phyloP scores from a whole-genome alignment of 2,888 invertebrate species.

The Drosophila phalerata region DNA sequence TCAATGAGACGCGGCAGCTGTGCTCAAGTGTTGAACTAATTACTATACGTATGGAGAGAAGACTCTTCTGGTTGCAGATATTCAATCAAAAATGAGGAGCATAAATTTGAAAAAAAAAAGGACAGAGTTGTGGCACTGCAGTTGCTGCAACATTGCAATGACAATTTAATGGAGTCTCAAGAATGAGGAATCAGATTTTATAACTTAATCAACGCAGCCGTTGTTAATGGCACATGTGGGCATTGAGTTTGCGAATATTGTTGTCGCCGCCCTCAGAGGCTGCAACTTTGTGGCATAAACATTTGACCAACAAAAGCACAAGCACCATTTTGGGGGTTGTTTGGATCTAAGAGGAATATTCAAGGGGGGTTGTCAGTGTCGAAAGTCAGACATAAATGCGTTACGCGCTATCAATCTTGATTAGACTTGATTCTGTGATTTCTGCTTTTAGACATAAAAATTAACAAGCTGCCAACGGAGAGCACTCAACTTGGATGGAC shows the following conservation, averaged over 20 bases:
- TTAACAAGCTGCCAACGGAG: conserved; percentile 63
- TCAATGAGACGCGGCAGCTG: conserved; percentile 66
- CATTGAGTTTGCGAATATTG: conserved; percentile 39
- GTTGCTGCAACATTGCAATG: conserved; percentile 13
- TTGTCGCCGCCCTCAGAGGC: conserved; percentile 50
- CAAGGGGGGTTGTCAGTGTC: conserved; percentile 42
- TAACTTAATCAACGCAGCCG: conserved; percentile 79
- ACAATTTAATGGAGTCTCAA: conserved; percentile 44
- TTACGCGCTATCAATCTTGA: conserved; percentile 86
- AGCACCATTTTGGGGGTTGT: conserved; percentile 48
- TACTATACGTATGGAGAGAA: conserved; percentile 25
- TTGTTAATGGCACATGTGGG: conserved; percentile 79
- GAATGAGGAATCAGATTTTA: conserved; percentile 60
- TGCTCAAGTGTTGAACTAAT: conserved; percentile 60
- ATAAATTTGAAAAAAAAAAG: not conserved
- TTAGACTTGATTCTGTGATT: conserved; percentile 83
- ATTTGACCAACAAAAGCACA: conserved; percentile 73
- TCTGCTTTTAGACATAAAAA: conserved; percentile 75
- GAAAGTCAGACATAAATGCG: conserved; percentile 79
- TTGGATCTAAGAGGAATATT: not conserved
- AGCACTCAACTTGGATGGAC: conserved; percentile 61
- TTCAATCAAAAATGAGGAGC: not conserved
- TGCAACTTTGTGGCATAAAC: conserved; percentile 71
- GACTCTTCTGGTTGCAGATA: not conserved
- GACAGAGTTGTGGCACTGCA: not conserved